phyloP scores from a whole-genome alignment of 2,888 invertebrate species.

The Nemotelus pantherinus region DNA sequence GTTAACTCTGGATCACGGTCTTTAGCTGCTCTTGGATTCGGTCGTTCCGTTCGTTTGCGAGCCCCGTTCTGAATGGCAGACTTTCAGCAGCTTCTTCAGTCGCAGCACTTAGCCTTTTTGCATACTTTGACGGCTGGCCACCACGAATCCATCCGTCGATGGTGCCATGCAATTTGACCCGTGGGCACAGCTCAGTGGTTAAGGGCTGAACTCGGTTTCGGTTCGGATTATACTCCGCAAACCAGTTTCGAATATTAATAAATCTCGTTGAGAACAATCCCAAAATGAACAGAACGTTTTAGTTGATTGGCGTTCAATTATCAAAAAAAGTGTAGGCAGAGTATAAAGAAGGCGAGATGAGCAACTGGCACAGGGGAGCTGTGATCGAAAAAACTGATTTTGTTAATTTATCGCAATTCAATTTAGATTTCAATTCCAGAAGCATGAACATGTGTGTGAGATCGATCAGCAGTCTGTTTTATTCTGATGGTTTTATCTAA shows the following conservation, averaged over 20 bases:
- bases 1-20: slow-evolving; percentile 38
- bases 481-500: too few relatives aligned
- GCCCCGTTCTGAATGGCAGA: slow-evolving; percentile 35
- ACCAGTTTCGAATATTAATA: slow-evolving; percentile 35
- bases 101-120: slow-evolving; percentile 38
- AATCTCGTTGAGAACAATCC: not conserved
- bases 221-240: slow-evolving; percentile 30
- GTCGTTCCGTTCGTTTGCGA: slow-evolving; percentile 23
- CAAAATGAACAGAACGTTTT: slow-evolving; percentile 9
- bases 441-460: too few relatives aligned
- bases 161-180: slow-evolving; percentile 45
- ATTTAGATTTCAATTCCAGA: too few relatives aligned
- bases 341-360: not conserved
- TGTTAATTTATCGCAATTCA: too few relatives aligned
- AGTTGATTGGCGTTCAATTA: slow-evolving; percentile 33
- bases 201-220: slow-evolving; percentile 15
- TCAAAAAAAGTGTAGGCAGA: not conserved
- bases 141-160: slow-evolving; percentile 33
- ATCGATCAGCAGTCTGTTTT: too few relatives aligned
- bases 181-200: slow-evolving; percentile 43
- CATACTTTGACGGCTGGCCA: slow-evolving; percentile 38
- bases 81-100: slow-evolving; percentile 36
- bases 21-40: slow-evolving; percentile 17
- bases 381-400: too few relatives aligned
- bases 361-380: too few relatives aligned